Base-by-base conservation (phyloP, 2,888 invertebrate genomes). In the Epinotia ramella region DNA sequence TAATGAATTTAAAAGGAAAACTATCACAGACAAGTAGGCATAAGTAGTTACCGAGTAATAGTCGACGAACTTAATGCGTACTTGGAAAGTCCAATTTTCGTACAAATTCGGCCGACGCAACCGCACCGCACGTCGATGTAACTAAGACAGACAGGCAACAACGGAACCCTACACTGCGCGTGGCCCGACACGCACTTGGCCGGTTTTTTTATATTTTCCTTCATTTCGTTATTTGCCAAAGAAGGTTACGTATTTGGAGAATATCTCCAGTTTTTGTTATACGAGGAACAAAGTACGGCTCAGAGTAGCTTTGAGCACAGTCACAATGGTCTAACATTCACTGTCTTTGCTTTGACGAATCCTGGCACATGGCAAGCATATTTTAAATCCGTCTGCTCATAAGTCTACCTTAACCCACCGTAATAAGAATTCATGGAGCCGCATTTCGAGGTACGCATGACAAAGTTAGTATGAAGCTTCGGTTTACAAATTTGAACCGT, bases 261-360 rank as follows among this genome's bases (percentile, higher is more conserved):
- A 46, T 60, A 71, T 75, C 70, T 18, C 33, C 56, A 49, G 56
- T 76, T 76, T 76, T 75, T 67, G 68, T 57, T 63, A 67, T 72
- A 46, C 70, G 24, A 40, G 66, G 44, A 71, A 66, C 66, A 76
- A 72, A 63, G 67, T 76, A 72, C 62, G 62, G 62, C 56, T 67
- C 60, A 46, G 66, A 67, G 72, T 76, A 76, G 82, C 88, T 87
- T 88, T 88, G 87, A 87, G 84, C 77, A 79, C 77, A 78, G 67
- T 83, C 79, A 88, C 88, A 88, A 88, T 88, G 81, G 80, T 74
- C 79, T 80, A 80, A 78, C 83, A 83, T 78, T 78, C 74, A 76
- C 69, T 77, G 76, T 73, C 76, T 72, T 70, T 73, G 78, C 78
- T 79, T 79, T 78, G 78, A 79, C 73, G 76, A 28, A 68, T 72